Base-by-base conservation (phyloP, 1,140 invertebrate genomes). In the Drosophila watanabei region DNA sequence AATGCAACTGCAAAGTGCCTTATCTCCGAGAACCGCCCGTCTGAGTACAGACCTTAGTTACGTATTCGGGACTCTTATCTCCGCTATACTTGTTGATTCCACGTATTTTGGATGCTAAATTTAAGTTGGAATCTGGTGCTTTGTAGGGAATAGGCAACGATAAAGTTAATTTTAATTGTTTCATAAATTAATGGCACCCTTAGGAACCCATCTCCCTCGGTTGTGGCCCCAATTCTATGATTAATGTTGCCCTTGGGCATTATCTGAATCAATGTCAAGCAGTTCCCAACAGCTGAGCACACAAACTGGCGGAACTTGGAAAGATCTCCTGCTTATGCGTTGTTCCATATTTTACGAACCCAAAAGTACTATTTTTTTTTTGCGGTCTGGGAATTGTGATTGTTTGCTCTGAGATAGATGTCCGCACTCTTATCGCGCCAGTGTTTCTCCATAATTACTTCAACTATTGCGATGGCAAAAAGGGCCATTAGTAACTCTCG, bases 361-460 rank as follows among this genome's bases (percentile, higher is more conserved):
- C 16, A 49, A 33, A 65, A 49, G 11, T 37, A 39, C 24, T 56
- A 4, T 16, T 28, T 46, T 18, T 16, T 28, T 46, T 35, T 20
- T 20, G 28, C 28, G 59, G 30, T 16, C n/a, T 52, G 46, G 46
- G 46, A 60, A 16, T 52, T 61, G n/a, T 37, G 51, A 60, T 41
- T 73, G 52, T 72, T 72, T 72, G 65, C 39, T 14, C 11, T 33
- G 10, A 46, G 65, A 56, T 72, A 18, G 28, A 72, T 48, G 35
- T 48, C 68, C 37, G 56, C 56, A 75, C 37, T 61, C n/a, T 73
- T 73, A 75, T 75, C 71, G 56, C 20, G 5, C 33, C 33, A 66
- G 46, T 56, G 37, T 72, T 60, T 24, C 54, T 14, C 10, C 46
- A 28, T 52, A 73, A 73, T 73, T 73, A 61, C 70, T 52, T 51